Percentiles rank a stretch among this genome's conserved stretches.
These are phyloP conservation scores for Syrmaticus mikado DNA, from an alignment of 2,113 vertebrate species.

Conservation along the genomic window DNA sequence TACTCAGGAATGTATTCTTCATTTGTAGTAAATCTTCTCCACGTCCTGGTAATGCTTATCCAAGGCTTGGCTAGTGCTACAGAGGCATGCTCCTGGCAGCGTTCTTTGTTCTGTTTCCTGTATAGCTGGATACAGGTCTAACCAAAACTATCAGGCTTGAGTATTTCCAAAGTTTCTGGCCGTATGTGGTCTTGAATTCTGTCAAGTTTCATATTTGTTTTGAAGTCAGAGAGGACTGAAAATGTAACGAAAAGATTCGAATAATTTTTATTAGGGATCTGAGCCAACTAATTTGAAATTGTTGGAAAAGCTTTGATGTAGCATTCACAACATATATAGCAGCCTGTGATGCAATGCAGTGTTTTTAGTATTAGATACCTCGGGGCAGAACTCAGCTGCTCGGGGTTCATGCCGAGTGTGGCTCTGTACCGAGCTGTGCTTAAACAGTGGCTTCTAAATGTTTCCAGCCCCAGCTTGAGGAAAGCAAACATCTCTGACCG, in stretches of 20 bases:
- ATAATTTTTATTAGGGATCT: background rate
- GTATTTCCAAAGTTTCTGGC: background rate
- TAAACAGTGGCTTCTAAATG: background rate
- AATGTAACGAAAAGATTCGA: background rate
- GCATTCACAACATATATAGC: background rate
- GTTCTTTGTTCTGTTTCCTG: background rate
- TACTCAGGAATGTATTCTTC: background rate
- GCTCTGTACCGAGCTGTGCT: background rate
- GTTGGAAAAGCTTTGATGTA: background rate
- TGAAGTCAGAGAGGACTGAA: background rate
- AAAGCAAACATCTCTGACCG: background rate
- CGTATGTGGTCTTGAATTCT: background rate
- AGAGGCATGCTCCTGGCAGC: accelerated
- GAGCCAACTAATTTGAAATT: background rate
- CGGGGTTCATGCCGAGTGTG: accelerated
- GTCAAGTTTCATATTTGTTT: background rate
- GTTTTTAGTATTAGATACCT: background rate
- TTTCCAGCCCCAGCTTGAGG: background rate
- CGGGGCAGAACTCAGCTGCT: background rate
- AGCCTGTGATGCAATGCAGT: background rate
- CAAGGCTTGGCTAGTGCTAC: background rate
- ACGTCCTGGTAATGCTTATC: background rate
- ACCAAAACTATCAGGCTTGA: background rate
- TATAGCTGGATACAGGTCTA: background rate
- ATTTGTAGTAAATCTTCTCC: background rate